Percentiles rank a stretch among this genome's conserved stretches.
phyloP scores from a whole-genome alignment of 1,140 invertebrate species.

The Matsumurasca onukii region DNA sequence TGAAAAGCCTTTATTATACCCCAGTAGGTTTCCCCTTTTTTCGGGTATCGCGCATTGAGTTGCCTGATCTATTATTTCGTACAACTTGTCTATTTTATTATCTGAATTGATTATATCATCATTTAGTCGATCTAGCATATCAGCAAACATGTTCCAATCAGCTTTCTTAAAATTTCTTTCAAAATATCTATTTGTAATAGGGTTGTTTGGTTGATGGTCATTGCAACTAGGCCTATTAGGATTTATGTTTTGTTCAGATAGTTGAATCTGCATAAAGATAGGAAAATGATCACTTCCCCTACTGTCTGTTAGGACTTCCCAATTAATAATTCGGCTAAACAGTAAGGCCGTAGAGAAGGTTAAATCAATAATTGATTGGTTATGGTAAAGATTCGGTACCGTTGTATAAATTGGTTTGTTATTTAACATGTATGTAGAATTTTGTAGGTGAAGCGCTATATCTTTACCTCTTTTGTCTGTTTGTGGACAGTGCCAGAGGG shows the following conservation, averaged over 20 bases:
- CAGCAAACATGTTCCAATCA: background rate
- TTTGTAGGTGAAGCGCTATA: background rate
- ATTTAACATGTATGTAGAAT: background rate
- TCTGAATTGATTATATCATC: background rate
- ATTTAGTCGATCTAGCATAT: background rate
- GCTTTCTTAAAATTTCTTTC: background rate
- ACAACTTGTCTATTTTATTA: background rate
- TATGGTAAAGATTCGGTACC: slow-evolving; percentile 2
- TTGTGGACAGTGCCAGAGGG: background rate
- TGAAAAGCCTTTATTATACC: too few species aligned
- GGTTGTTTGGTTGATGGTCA: too few species aligned
- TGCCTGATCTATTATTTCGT: background rate
- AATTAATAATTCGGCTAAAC: background rate
- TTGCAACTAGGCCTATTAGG: background rate
- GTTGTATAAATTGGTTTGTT: background rate
- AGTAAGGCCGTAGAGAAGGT: background rate
- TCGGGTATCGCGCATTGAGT: too few species aligned
- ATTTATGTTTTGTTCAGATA: too few species aligned
- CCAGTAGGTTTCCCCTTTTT: too few species aligned
- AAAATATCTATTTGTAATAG: too few species aligned
- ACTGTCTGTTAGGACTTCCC: background rate
- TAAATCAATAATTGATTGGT: slow-evolving; percentile 3
- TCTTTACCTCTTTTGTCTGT: background rate
- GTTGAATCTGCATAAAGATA: background rate
- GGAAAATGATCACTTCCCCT: slow-evolving; percentile 2